Conservation (phyloP, 2,797 vertebrate genomes). For the Micropoecilia bifurca region DNA sequence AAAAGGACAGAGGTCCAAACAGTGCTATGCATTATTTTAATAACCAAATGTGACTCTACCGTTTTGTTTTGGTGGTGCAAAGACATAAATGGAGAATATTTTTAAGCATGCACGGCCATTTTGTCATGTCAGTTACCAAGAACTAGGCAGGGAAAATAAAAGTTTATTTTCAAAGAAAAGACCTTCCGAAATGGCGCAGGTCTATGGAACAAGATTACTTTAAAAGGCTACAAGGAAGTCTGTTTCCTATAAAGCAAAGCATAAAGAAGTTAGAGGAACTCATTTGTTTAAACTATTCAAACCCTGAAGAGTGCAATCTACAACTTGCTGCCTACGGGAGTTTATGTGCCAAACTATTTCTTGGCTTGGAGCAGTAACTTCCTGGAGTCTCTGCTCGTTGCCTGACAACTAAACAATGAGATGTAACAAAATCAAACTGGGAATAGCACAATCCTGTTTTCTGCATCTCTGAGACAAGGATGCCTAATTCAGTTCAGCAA, state of each 20-base stretch:
- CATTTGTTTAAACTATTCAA: constrained; percentile 10
- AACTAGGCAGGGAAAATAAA: not conserved
- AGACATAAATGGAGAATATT: not conserved
- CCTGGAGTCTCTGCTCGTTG: constrained; percentile 14
- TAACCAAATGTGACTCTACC: not conserved
- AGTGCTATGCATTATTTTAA: not conserved
- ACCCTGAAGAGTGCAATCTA: constrained; percentile 3
- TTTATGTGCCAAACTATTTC: constrained; percentile 23
- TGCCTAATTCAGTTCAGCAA: not conserved
- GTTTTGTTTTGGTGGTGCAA: not conserved
- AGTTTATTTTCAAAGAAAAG: not conserved
- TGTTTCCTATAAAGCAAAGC: not conserved
- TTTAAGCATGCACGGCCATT: not conserved
- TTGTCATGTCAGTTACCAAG: not conserved
- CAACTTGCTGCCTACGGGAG: constrained; percentile 7
- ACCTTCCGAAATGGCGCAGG: not conserved
- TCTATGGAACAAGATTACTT: not conserved
- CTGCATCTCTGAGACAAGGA: constrained; percentile 1
- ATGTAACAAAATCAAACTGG: constrained; percentile 23
- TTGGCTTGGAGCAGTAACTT: constrained; percentile 1
- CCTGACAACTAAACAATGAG: constrained; percentile 37
- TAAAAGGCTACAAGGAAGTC: not conserved
- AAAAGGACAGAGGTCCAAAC: too few relatives aligned
- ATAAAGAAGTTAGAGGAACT: not conserved
- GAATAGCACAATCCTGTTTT: constrained; percentile 11